A percentile compares a stretch with the other conserved stretches of the same genome.
phyloP scores from a whole-genome alignment of 2,888 invertebrate species.

The Ormyrus thymus region DNA sequence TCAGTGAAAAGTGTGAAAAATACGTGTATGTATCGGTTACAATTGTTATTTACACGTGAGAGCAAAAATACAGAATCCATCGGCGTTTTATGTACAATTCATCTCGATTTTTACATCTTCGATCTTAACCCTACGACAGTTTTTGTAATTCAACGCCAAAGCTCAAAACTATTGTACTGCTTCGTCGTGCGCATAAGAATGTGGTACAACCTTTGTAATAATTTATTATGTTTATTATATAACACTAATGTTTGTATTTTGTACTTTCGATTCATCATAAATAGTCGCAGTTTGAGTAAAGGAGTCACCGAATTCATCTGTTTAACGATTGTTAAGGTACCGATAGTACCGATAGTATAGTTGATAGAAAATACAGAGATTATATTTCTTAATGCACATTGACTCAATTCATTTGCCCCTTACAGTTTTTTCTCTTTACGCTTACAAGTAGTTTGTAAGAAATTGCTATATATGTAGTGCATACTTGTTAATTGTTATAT shows the following conservation, averaged over 20 bases:
- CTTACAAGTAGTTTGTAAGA: background rate
- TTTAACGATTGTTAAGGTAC: constrained; percentile 26
- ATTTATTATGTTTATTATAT: constrained; percentile 17
- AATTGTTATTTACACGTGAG: constrained; percentile 28
- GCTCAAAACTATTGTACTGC: constrained; percentile 10
- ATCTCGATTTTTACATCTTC: no score
- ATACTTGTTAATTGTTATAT: background rate
- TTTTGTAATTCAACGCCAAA: constrained; percentile 30
- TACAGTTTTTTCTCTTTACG: no score
- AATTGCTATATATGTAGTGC: background rate
- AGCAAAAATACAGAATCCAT: constrained; percentile 12
- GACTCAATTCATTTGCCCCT: constrained; percentile 25
- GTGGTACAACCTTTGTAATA: constrained; percentile 20
- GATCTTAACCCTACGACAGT: background rate
- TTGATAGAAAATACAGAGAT: constrained; percentile 51
- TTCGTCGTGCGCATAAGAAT: constrained; percentile 1
- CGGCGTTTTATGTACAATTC: constrained; percentile 21
- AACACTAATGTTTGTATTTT: constrained; percentile 31
- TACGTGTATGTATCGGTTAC: background rate
- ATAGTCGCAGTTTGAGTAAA: background rate
- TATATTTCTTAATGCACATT: constrained; percentile 47
- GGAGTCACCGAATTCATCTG: constrained; percentile 22
- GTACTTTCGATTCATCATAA: constrained; percentile 20
- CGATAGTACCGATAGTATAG: constrained; percentile 13
- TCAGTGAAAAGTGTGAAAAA: constrained; percentile 8